A percentile compares a stretch with the other conserved stretches of the same genome.
Conservation (phyloP, 2,888 invertebrate species). For the Venustoraphidia nigricollis region DNA sequence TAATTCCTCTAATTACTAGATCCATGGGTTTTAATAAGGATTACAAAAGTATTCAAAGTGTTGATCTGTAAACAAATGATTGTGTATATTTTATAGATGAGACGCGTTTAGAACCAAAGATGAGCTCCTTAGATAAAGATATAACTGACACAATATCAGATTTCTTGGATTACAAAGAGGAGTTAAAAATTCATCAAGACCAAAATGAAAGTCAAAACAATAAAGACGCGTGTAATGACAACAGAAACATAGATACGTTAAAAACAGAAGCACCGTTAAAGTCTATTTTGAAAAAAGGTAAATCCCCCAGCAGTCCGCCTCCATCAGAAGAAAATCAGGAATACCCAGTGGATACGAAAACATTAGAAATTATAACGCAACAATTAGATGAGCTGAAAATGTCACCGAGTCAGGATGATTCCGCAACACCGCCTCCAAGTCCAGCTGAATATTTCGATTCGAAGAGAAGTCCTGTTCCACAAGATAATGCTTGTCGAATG, state of each 20-base stretch:
- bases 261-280: slow-evolving; percentile 1
- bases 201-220: background rate
- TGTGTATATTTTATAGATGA: no score
- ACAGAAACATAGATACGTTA: background rate
- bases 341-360: slow-evolving; percentile 14
- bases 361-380: slow-evolving; percentile 22
- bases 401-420: slow-evolving; percentile 10
- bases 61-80: no score
- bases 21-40: no score
- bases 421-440: slow-evolving; percentile 26
- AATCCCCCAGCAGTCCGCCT: background rate
- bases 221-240: background rate
- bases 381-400: slow-evolving; percentile 21
- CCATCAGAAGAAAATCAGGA: slow-evolving; percentile 6
- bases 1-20: no score
- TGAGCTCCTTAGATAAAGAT: background rate
- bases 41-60: no score
- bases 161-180: background rate
- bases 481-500: background rate
- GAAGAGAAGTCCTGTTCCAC: background rate
- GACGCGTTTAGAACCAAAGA: background rate
- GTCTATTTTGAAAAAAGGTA: slow-evolving; percentile 3
- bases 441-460: slow-evolving; percentile 20
- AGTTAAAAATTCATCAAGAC: background rate
- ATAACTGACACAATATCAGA: background rate